Base-by-base conservation (phyloP, 2,797 vertebrate genomes). In the Microctenopoma lineatum region DNA sequence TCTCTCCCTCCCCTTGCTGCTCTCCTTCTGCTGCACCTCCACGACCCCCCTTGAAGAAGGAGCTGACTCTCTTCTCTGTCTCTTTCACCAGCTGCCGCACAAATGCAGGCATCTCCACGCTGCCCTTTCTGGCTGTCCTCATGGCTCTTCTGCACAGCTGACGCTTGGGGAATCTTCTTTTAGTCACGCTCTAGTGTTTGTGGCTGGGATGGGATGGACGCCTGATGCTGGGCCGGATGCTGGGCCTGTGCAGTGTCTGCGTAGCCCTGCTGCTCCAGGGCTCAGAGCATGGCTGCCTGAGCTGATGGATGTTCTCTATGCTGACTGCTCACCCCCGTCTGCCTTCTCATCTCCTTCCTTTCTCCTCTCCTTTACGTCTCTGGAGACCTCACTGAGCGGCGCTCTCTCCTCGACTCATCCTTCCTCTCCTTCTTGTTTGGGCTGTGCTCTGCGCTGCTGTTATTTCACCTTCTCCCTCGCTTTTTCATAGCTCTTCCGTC, bases 51-150 rank as follows among this genome's bases (percentile, higher is more conserved):
- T 92, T 92, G 78, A 95, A 94, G 82, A 96, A 93, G 50, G 91
- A 92, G 79, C 93, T 93, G 89, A 95, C 92, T 90, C 92, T 90
- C 85, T 93, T 94, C 80, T 95, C 94, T 0, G 94, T 95, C 85
- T 94, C 94, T 81, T 95, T 94, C 70, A 94, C 94, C 83, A 95
- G 88, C 85, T 94, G 94, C 39, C 94, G 84, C 72, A 95, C 86
- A 18, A 95, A 95, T 0, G 91, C 87, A 1, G 94, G 93, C 94
- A 95, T 92, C 86, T 95, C 92, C 72, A 93, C 91, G 6, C 71
- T 90, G 45, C 89, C 92, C 73, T 93, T 93, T 81, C 90, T 92
- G 70, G 93, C 75, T 10, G 93, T 94, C 72, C 92, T 92, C 94
- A 94, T 93, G 70, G 69, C 75, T 85, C 53, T 53, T 9, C 7